Evolutionary conservation across 2,888 invertebrate species (phyloP).

Genomic region (Meteorus cinctellus): DNA sequence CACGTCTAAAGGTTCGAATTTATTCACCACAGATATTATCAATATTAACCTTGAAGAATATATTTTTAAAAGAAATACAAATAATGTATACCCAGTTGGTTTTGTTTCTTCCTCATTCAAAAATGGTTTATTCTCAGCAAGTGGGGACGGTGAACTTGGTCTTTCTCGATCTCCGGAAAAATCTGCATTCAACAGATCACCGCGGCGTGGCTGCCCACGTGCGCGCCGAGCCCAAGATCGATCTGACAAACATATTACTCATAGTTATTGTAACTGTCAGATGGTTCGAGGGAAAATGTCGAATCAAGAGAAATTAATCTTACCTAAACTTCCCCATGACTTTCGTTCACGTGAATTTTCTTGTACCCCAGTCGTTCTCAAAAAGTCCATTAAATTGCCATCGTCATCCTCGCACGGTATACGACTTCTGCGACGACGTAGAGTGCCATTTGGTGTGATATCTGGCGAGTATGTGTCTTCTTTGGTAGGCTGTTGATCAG

Average conservation of each 20-base stretch:
- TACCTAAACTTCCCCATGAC: slow-evolving; percentile 89
- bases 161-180: slow-evolving; percentile 83
- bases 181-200: slow-evolving; percentile 84
- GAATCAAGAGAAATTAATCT: slow-evolving; percentile 45
- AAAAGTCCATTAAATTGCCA: slow-evolving; percentile 88
- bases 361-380: slow-evolving; percentile 83
- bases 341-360: slow-evolving; percentile 85
- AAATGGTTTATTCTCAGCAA: slow-evolving; percentile 76
- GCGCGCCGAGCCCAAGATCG: slow-evolving; percentile 91
- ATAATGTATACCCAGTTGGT: slow-evolving; percentile 75
- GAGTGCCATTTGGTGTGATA: slow-evolving; percentile 91
- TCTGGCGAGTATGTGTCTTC: slow-evolving; percentile 79
- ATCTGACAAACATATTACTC: slow-evolving; percentile 74
- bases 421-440: slow-evolving; percentile 86
- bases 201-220: slow-evolving; percentile 84
- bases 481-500: slow-evolving; percentile 71
- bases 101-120: slow-evolving; percentile 75
- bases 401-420: slow-evolving; percentile 90
- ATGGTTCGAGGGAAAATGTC: slow-evolving; percentile 1
- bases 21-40: background rate
- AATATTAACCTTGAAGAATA: background rate
- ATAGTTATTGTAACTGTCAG: background rate
- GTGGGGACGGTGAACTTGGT: slow-evolving; percentile 80
- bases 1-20: slow-evolving; percentile 75
- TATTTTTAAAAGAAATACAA: slow-evolving; percentile 24